These are phyloP conservation scores for Glossophaga mutica DNA, from an alignment of 2,797 vertebrate genomes.

Conservation along the genomic window DNA sequence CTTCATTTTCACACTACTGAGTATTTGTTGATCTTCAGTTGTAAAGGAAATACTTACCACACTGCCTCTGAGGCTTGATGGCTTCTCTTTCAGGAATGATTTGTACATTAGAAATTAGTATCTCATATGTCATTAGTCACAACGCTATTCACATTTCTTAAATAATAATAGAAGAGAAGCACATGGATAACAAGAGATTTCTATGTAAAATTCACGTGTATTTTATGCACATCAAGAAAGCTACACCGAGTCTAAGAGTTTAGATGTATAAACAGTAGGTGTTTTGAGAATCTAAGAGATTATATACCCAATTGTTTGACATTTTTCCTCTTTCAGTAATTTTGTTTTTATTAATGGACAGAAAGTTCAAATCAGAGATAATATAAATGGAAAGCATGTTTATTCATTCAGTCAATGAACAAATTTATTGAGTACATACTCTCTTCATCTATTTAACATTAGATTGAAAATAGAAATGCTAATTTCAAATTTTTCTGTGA, in stretches of 20 bases:
- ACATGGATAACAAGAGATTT: not conserved
- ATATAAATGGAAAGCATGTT: not conserved
- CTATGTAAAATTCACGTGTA: not conserved
- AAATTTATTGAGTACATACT: not conserved
- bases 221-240: not conserved
- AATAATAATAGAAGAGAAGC: not conserved
- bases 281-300: not conserved
- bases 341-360: not conserved
- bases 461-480: not conserved
- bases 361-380: not conserved
- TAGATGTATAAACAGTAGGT: not conserved
- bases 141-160: not conserved
- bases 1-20: not conserved
- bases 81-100: constrained; percentile 2
- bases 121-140: not conserved
- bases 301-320: not conserved
- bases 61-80: not conserved
- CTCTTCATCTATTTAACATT: not conserved
- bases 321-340: not conserved
- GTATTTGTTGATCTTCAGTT: not conserved
- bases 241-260: not conserved
- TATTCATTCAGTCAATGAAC: not conserved
- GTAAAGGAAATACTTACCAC: not conserved
- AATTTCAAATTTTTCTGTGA: not conserved
- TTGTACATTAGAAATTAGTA: not conserved